These are phyloP conservation scores for Pollenia griseotomentosa DNA, from an alignment of 2,888 invertebrate species.

Conservation along the genomic window DNA sequence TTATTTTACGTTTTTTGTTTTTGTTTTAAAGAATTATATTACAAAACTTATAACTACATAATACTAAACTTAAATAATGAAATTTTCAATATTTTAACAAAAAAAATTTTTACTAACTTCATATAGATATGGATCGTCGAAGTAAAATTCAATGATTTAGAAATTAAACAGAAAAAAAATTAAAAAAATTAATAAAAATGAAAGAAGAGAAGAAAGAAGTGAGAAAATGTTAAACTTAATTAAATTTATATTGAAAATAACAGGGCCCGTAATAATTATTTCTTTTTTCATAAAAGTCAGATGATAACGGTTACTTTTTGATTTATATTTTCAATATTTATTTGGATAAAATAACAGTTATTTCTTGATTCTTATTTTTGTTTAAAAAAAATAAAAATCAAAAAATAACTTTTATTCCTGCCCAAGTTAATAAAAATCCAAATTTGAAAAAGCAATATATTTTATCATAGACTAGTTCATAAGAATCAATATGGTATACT, in stretches of 20 bases:
- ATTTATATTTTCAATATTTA: no score
- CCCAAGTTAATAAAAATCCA: no score
- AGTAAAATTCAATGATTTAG: slow-evolving; percentile 41
- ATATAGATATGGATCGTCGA: slow-evolving; percentile 44
- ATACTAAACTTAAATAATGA: slow-evolving; percentile 70
- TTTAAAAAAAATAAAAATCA: no score
- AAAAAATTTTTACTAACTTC: slow-evolving; percentile 59
- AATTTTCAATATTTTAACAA: slow-evolving; percentile 61
- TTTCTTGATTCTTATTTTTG: no score
- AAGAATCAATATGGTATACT: no score
- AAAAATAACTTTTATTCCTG: no score
- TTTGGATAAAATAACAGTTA: no score
- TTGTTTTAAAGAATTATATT: slow-evolving; percentile 63
- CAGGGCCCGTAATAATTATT: no score
- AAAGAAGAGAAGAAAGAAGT: neutral
- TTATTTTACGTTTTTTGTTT: neutral
- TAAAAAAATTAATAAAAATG: neutral
- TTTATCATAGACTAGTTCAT: no score
- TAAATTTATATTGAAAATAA: slow-evolving; percentile 43
- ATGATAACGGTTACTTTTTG: no score
- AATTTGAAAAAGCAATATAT: no score
- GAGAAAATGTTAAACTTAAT: slow-evolving; percentile 8
- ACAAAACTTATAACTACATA: slow-evolving; percentile 72
- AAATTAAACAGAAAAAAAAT: neutral
- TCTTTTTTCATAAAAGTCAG: no score